A percentile compares a stretch with the other conserved stretches of the same genome.
phyloP scores from a whole-genome alignment of 2,888 invertebrate species.

The Orthosia incerta region DNA sequence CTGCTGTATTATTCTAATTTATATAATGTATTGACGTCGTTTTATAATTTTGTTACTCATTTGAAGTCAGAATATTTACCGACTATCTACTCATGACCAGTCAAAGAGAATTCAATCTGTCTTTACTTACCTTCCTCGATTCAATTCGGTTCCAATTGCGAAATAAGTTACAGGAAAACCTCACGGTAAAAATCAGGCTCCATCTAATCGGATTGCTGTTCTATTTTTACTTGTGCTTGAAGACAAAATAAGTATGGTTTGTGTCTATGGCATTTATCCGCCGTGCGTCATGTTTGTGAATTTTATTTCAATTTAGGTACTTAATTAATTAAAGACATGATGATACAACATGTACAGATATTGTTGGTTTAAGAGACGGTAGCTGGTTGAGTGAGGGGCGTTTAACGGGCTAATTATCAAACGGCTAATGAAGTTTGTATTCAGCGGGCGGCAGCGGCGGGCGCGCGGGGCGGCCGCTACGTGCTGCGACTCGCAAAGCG shows the following conservation, averaged over 20 bases:
- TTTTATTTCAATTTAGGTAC: neutral
- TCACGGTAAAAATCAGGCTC: conserved; percentile 2
- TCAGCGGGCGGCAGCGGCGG: conserved; percentile 85
- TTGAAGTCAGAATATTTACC: conserved; percentile 7
- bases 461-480: conserved; percentile 84
- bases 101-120: neutral
- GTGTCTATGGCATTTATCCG: neutral
- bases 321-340: conserved; percentile 36
- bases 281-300: neutral
- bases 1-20: neutral
- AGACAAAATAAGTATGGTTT: neutral
- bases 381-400: conserved; percentile 86
- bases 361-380: conserved; percentile 79
- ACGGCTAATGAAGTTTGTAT: conserved; percentile 91
- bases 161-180: conserved; percentile 12
- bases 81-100: neutral
- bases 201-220: conserved; percentile 6
- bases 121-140: conserved; percentile 6
- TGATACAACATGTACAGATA: conserved; percentile 65
- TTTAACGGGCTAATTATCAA: conserved; percentile 91
- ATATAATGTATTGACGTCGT: neutral
- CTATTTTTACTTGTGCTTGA: conserved; percentile 5
- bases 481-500: conserved; percentile 88
- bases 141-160: conserved; percentile 1
- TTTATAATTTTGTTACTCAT: conserved; percentile 1